Base-by-base conservation (phyloP, 2,888 invertebrate species). In the Hirtodrosophila histrioides region DNA sequence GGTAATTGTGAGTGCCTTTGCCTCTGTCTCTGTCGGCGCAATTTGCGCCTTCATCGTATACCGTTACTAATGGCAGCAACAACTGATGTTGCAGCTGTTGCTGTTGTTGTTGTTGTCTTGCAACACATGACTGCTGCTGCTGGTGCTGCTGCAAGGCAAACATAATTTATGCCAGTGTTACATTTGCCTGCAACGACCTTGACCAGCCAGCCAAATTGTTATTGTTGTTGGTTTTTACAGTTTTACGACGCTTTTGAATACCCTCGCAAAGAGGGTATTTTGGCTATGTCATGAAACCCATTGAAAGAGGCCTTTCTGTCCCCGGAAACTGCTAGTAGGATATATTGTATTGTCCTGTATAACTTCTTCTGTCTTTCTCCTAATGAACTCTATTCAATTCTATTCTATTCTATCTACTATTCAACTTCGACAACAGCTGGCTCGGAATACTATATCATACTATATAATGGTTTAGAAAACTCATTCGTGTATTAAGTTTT, bases 81-180 rank as follows among this genome's bases (percentile, higher is more conserved):
- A 57, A 48, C 17, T 31, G 33, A 10, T 43, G 35, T 17, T 48
- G 51, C 17, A 17, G 17, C 10, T 51, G 41, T 45, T 60, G 40
- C n/a, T 37, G 17, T 23, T 35, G 36, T 7, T 53, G 39, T 11
- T 57, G 35, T 7, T 61, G 63, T 31, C 67, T 69, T 74, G 73
- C 72, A 69, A 61, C 72, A 65, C 53, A 62, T 51, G 51, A 31
- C 12, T 29, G 66, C 46, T 23, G 37, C 12, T 24, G 37, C 12
- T 24, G 41, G 24, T 31, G 50, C 56, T 27, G 64, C 31, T 31
- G 31, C 49, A 54, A 60, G 43, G 53, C 50, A 51, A 85, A 74
- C 87, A 85, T 82, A 88, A 79, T 86, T 81, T 83, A 79, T 86
- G 88, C 78, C 62, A 78, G 70, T 79, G 77, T 86, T 83, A 82